Evolutionary conservation across 2,797 vertebrate genomes (phyloP), one percentile per base, ranked within the genome.

Genomic region (Lepus oiostolus): DNA sequence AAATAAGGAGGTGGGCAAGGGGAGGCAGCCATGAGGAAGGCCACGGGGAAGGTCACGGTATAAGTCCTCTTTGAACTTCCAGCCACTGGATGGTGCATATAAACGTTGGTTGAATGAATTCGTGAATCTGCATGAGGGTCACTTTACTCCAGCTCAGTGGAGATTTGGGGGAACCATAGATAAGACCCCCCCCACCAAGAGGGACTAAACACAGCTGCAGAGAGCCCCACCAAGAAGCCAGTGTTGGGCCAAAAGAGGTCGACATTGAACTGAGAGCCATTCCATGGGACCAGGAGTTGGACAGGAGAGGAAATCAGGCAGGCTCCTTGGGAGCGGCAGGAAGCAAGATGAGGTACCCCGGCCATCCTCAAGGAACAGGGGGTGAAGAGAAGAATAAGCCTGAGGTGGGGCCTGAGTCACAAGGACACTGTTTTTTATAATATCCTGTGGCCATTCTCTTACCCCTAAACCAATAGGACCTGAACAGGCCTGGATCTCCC

Each of bases 201-300:
- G 16, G 47, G n/a, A 93, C 26, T 12, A 72, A 94, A 26, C 65
- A 85, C n/a, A 80, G 82, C 2, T 91, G 22, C 75, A 87, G 42
- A 89, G 67, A 87, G 7, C 47, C 35, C 76, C 67, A 26, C 88
- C 35, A 85, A 76, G 58, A 92, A 94, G 35, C 60, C 76, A 67
- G 71, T 14, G 35, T 82, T 50, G 17, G 58, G 62, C 38, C 21
- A 62, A 12, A 81, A 93, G 32, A 83, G 38, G 16, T 32, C 42
- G 50, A n/a, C 22, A 9, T 65, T 65, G 47, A 83, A 60, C 52
- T 17, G 26, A 10, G n/a, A 79, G 30, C 42, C 30, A 60, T 26
- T 82, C 58, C 5, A 0, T 16, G 24, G 60, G 60, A 28, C 32
- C 79, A 17, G 30, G 11, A 32, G 4, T 4, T 58, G 50, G 11